These are phyloP conservation scores for Simalia tracyae DNA, from an alignment of 2,797 vertebrate genomes.

Conservation along the genomic window DNA sequence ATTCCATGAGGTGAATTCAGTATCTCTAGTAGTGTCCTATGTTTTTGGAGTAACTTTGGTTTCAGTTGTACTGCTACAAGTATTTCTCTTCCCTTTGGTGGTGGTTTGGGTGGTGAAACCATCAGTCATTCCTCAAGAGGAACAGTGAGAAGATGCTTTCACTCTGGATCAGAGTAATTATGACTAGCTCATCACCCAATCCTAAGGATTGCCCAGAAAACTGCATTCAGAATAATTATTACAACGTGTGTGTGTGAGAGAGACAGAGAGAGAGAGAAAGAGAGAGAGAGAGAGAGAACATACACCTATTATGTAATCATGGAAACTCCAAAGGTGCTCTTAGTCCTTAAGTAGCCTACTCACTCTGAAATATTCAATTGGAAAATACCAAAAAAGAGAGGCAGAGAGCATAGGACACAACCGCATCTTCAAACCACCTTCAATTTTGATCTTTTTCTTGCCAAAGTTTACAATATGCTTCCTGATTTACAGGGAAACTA, in stretches of 20 bases:
- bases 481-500: constrained; percentile 3
- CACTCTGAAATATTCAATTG: background rate
- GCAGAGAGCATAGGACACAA: background rate
- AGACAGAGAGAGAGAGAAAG: no score
- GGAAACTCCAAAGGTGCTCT: background rate
- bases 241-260: background rate
- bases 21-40: background rate
- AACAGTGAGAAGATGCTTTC: background rate
- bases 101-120: background rate
- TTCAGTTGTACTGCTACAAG: background rate
- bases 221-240: background rate
- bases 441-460: background rate
- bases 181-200: background rate
- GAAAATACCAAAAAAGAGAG: background rate
- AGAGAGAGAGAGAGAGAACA: background rate
- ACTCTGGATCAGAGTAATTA: background rate
- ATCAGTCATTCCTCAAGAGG: background rate
- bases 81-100: background rate
- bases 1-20: background rate
- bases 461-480: background rate
- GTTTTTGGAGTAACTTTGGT: background rate
- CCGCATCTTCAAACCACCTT: background rate
- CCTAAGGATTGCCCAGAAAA: background rate
- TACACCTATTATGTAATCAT: background rate
- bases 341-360: background rate